Base-by-base conservation (phyloP, 2,888 invertebrate species). In the Aelia acuminata region DNA sequence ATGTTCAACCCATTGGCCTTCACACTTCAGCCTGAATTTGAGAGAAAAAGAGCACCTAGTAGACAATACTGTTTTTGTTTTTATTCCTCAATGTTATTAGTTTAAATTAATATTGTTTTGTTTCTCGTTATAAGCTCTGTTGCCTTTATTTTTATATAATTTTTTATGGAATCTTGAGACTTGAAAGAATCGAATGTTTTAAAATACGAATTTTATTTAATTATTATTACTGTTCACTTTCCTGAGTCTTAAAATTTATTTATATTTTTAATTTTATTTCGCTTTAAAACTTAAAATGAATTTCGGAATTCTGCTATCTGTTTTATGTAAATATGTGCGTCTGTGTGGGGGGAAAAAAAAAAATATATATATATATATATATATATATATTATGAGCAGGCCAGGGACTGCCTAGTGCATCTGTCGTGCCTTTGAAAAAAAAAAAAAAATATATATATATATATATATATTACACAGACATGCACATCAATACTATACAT, bases 1-100 rank as follows among this genome's bases (percentile, higher is more conserved):
- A 87, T 39, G 87, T 87, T n/a, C 87, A 87, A n/a, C 87, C 87
- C 50, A 80, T 87, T 18, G 87, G 87, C 49, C 87, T 87, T 7
- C 87, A 87, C 18, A 87, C 87, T 63, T 86, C 86, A 57, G 86
- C 86, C 39, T 86, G 86, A 86, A 57, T 63, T 11, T 5, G 10
- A 35, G 80, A 39, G 39, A 39, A 75, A 75, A 22, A 80, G 13
- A n/a, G 31, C 75, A 80, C 22, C 80, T 80, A 39, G 39, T 80
- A 80, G 80, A 39, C 22, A 80, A 43, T 43, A 80, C 35, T 75
- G 22, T 75, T 75, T 75, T 75, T 43, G 43, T 80, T 80, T 80
- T 43, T 13, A n/a, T 80, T 80, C 43, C n/a, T 39, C 22, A 11
- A 39, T 80, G 43, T 80, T 31, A 80, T 80, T 80, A 80, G 43